A percentile compares a stretch with the other conserved stretches of the same genome.
These are phyloP conservation scores for Atta colombica DNA, from an alignment of 1,140 invertebrate species.

Conservation along the genomic window DNA sequence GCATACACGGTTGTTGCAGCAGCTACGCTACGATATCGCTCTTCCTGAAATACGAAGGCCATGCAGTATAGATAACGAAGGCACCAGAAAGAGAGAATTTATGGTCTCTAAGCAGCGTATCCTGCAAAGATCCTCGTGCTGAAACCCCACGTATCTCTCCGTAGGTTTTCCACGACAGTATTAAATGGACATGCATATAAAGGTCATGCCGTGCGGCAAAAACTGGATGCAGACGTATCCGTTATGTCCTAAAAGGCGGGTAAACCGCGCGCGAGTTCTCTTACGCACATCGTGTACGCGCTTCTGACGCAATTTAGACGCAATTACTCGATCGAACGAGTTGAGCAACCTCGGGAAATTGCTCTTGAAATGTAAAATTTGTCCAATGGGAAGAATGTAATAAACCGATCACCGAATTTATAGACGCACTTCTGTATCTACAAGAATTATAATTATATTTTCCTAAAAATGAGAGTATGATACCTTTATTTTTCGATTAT, in stretches of 20 bases:
- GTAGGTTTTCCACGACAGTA: constrained; percentile 37
- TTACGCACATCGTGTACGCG: constrained; percentile 8
- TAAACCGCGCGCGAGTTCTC: constrained; percentile 18
- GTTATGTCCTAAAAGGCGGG: constrained; percentile 72
- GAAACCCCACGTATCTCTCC: constrained; percentile 22
- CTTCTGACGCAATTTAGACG: constrained; percentile 27
- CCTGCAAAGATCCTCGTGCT: constrained; percentile 8
- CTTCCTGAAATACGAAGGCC: constrained; percentile 30
- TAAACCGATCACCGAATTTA: not conserved
- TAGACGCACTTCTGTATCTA: not conserved
- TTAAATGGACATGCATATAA: constrained; percentile 60
- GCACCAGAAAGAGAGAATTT: constrained; percentile 51
- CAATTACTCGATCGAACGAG: constrained; percentile 6
- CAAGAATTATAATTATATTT: not conserved
- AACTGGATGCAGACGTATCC: constrained; percentile 66
- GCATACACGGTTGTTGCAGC: not conserved
- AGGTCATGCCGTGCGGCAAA: constrained; percentile 50
- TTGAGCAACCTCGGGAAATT: not conserved
- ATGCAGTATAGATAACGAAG: constrained; percentile 29
- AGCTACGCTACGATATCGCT: constrained; percentile 23
- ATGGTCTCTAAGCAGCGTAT: constrained; percentile 40
- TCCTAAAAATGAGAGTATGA: not conserved
- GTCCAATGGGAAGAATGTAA: not conserved
- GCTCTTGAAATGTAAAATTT: constrained; percentile 2
- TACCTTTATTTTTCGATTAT: constrained; percentile 18